Evolutionary conservation across 2,888 invertebrate species (phyloP).

Genomic region (Hylaea fasciaria): DNA sequence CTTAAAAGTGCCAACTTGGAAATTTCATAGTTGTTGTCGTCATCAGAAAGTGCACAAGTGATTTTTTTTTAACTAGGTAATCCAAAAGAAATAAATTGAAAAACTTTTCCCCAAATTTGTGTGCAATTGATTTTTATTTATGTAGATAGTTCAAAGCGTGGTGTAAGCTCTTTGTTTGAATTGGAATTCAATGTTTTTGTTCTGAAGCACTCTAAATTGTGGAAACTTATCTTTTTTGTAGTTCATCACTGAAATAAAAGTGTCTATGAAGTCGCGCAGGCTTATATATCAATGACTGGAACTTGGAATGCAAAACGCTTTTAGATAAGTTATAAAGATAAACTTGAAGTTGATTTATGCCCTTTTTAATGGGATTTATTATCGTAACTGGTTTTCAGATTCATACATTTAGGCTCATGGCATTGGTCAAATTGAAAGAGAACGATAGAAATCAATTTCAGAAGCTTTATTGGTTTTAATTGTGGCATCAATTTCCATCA

Average conservation of each 20-base stretch:
- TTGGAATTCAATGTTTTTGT: constrained; percentile 16
- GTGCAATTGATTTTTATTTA: constrained; percentile 27
- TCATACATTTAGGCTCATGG: no score
- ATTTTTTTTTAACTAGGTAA: constrained; percentile 10
- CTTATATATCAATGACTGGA: background rate
- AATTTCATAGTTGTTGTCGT: background rate
- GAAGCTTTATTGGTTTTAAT: no score
- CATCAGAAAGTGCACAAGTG: constrained; percentile 23
- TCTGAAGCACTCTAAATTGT: background rate
- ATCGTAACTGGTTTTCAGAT: background rate
- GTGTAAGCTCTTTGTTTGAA: constrained; percentile 30
- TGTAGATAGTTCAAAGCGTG: constrained; percentile 21
- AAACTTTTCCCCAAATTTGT: constrained; percentile 25
- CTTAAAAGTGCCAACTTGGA: constrained; percentile 1
- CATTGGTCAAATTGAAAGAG: no score
- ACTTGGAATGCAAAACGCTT: background rate
- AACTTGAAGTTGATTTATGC: background rate
- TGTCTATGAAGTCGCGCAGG: background rate
- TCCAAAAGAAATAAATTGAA: constrained; percentile 35
- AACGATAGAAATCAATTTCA: no score
- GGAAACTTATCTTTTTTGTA: no score
- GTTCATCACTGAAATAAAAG: background rate
- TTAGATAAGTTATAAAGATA: background rate
- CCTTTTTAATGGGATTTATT: background rate
- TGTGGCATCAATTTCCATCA: no score